Evolutionary conservation across 1,140 invertebrate genomes (phyloP).

Genomic region (Dendrolimus punctatus): DNA sequence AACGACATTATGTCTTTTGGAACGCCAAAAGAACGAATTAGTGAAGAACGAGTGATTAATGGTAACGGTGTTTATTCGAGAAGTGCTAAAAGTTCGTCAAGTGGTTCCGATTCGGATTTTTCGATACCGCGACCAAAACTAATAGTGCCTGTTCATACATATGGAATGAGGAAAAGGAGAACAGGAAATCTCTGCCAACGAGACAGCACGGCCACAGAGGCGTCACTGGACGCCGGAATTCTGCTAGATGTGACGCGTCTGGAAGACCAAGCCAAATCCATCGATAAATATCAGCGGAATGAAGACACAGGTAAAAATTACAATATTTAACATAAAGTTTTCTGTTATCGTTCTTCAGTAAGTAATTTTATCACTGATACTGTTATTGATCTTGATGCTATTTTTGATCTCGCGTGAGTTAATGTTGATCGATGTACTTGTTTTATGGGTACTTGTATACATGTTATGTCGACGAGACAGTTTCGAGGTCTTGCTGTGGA

Average conservation of each 20-base stretch:
- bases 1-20: slow-evolving; percentile 53
- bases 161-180: slow-evolving; percentile 81
- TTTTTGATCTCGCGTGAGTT: slow-evolving; percentile 25
- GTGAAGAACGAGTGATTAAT: slow-evolving; percentile 61
- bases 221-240: slow-evolving; percentile 55
- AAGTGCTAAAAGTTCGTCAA: slow-evolving; percentile 65
- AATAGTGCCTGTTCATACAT: slow-evolving; percentile 90
- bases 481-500: slow-evolving; percentile 19
- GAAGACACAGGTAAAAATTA: slow-evolving; percentile 47
- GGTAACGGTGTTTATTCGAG: slow-evolving; percentile 58
- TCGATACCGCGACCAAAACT: slow-evolving; percentile 86
- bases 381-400: slow-evolving; percentile 19
- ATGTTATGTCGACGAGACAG: slow-evolving; percentile 7
- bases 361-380: slow-evolving; percentile 7
- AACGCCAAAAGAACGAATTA: slow-evolving; percentile 37
- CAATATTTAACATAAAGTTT: slow-evolving; percentile 7
- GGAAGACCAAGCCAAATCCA: slow-evolving; percentile 33
- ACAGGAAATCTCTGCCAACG: slow-evolving; percentile 80
- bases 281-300: slow-evolving; percentile 33
- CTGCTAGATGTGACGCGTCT: slow-evolving; percentile 53
- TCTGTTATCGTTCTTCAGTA: slow-evolving; percentile 14
- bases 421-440: slow-evolving; percentile 40
- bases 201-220: slow-evolving; percentile 57
- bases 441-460: neutral
- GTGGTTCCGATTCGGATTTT: slow-evolving; percentile 77